Evolutionary conservation across 2,797 vertebrate species (phyloP).

Genomic region (Gymnodraco acuticeps): DNA sequence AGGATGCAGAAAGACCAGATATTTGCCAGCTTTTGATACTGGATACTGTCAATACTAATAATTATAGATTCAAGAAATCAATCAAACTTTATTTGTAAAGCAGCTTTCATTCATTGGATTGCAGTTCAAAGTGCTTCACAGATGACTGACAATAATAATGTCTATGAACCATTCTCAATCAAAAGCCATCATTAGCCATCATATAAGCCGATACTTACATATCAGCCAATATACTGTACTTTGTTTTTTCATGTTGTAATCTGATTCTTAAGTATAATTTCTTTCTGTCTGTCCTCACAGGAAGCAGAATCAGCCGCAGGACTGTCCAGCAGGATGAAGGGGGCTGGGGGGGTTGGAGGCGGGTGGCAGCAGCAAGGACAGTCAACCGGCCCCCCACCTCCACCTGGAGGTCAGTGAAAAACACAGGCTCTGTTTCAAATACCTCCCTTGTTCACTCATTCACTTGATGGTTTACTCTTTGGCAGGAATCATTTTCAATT

Average conservation of each 20-base stretch:
- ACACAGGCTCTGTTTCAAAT: background rate
- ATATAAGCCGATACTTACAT: background rate
- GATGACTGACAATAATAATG: too few relatives aligned
- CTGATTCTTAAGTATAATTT: background rate
- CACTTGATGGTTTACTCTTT: background rate
- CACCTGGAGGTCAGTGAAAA: conserved; percentile 73
- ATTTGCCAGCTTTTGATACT: background rate
- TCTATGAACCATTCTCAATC: too few relatives aligned
- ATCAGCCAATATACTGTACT: background rate
- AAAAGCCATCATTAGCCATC: background rate
- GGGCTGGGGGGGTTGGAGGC: conserved; percentile 75
- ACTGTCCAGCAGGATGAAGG: conserved; percentile 75
- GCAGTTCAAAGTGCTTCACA: too few relatives aligned
- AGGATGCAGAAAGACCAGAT: background rate
- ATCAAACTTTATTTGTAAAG: too few relatives aligned
- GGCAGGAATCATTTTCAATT: too few relatives aligned
- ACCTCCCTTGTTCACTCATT: background rate
- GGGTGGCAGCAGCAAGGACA: conserved; percentile 61
- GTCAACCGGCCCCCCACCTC: conserved; percentile 65
- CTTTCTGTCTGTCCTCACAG: conserved; percentile 48
- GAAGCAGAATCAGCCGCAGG: conserved; percentile 65
- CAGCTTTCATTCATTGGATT: too few relatives aligned
- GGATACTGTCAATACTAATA: background rate
- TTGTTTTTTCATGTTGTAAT: background rate
- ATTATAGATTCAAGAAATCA: too few relatives aligned